Evolutionary conservation across 2,113 vertebrate species (phyloP).

Genomic region (Cololabis saira): DNA sequence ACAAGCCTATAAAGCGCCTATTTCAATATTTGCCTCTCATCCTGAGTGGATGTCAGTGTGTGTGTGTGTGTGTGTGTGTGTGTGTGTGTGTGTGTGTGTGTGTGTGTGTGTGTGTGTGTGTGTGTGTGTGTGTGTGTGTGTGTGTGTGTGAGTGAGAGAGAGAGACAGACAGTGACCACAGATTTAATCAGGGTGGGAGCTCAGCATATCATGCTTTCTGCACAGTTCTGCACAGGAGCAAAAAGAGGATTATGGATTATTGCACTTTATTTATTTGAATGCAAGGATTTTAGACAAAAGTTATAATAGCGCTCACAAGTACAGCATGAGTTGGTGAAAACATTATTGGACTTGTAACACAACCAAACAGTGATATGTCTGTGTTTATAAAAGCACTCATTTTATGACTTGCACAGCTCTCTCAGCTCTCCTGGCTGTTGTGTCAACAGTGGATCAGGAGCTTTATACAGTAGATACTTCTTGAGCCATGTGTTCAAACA

Average conservation of each 20-base stretch:
- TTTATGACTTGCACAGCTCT: constrained; percentile 1
- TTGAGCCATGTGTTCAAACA: constrained; percentile 23
- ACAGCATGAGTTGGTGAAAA: neutral
- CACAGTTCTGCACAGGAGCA: neutral
- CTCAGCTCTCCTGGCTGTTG: no score
- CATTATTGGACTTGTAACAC: neutral
- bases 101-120: no score
- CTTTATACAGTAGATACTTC: constrained; percentile 34
- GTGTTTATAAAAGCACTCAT: neutral
- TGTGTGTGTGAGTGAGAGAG: no score
- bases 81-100: no score
- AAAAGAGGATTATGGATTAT: constrained; percentile 19
- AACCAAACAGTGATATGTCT: neutral
- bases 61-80: no score
- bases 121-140: no score
- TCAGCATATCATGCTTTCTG: constrained; percentile 13
- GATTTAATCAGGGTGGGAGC: constrained; percentile 24
- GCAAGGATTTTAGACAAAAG: neutral
- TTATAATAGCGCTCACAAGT: neutral
- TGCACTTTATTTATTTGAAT: neutral
- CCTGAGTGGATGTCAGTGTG: no score
- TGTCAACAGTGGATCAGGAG: no score
- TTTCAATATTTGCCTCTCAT: no score
- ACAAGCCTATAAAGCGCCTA: no score
- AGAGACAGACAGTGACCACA: constrained; percentile 17